Percentiles rank a stretch among this genome's conserved stretches.
These are phyloP conservation scores for Colaptes auratus DNA, from an alignment of 2,113 vertebrate species.

Conservation along the genomic window DNA sequence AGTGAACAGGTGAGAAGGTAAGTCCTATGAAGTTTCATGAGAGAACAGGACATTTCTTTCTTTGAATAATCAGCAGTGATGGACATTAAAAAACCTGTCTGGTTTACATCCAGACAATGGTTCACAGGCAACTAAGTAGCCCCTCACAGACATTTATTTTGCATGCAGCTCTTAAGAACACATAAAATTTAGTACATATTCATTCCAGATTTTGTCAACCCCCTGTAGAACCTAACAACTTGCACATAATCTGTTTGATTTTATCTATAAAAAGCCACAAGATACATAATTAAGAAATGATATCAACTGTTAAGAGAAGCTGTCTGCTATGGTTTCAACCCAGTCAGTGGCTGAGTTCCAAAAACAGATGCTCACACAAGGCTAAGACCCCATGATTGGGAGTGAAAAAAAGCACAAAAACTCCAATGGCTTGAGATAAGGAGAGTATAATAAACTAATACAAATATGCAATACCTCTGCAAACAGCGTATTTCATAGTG, in stretches of 20 bases:
- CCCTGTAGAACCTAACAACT: background rate
- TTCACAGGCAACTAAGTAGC: background rate
- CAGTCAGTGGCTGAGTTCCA: no score
- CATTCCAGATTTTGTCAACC: background rate
- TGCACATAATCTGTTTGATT: background rate
- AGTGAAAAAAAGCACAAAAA: no score
- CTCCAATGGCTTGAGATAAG: no score
- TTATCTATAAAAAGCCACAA: background rate
- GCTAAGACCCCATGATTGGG: no score
- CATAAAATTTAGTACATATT: background rate
- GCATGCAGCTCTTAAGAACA: background rate
- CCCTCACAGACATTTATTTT: background rate
- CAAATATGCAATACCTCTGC: no score
- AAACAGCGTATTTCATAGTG: no score
- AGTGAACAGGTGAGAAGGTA: no score
- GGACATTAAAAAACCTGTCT: background rate
- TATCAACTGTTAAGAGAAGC: background rate
- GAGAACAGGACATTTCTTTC: no score
- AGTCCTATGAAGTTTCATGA: no score
- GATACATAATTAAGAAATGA: background rate
- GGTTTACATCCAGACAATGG: background rate
- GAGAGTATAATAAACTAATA: no score
- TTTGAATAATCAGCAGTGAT: background rate
- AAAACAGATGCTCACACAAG: no score
- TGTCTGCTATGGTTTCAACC: background rate